These are phyloP conservation scores for Liolophura sinensis DNA, from an alignment of 1,140 invertebrate genomes.

Conservation along the genomic window DNA sequence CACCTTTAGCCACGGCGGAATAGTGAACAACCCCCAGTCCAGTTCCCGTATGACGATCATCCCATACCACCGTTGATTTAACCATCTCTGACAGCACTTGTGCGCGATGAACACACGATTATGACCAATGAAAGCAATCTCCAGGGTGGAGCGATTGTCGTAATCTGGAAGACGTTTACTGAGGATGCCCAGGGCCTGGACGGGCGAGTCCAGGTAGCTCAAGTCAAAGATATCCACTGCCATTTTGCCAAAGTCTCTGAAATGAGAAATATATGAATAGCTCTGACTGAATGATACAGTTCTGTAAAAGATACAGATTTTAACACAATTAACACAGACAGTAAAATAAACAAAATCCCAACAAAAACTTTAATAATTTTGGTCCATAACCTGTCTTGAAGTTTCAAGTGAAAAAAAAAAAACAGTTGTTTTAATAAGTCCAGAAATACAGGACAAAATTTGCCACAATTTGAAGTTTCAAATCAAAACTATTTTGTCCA, in stretches of 20 bases:
- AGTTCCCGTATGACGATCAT: constrained; percentile 54
- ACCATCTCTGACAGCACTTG: constrained; percentile 60
- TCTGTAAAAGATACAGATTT: too few relatives aligned
- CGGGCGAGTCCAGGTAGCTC: constrained; percentile 49
- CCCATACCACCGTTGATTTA: constrained; percentile 55
- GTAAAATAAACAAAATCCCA: too few relatives aligned
- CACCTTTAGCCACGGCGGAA: constrained; percentile 57
- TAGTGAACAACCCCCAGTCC: constrained; percentile 43
- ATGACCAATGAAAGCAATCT: constrained; percentile 48
- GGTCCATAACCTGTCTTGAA: too few relatives aligned
- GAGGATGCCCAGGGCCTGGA: constrained; percentile 53
- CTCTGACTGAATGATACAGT: too few relatives aligned
- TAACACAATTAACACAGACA: too few relatives aligned
- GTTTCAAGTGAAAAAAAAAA: too few relatives aligned
- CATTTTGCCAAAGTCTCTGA: constrained; percentile 57
- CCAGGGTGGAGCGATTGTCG: constrained; percentile 50
- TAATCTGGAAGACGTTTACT: constrained; percentile 54
- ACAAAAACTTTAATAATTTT: too few relatives aligned
- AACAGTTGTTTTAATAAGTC: too few relatives aligned
- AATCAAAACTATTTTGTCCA: too few relatives aligned
- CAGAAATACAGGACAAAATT: too few relatives aligned
- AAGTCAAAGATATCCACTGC: constrained; percentile 58
- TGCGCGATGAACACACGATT: constrained; percentile 58
- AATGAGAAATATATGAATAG: constrained; percentile 20
- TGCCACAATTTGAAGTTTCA: too few relatives aligned